These are phyloP conservation scores for Frankliniella intonsa DNA, from an alignment of 2,888 invertebrate species.

Conservation along the genomic window DNA sequence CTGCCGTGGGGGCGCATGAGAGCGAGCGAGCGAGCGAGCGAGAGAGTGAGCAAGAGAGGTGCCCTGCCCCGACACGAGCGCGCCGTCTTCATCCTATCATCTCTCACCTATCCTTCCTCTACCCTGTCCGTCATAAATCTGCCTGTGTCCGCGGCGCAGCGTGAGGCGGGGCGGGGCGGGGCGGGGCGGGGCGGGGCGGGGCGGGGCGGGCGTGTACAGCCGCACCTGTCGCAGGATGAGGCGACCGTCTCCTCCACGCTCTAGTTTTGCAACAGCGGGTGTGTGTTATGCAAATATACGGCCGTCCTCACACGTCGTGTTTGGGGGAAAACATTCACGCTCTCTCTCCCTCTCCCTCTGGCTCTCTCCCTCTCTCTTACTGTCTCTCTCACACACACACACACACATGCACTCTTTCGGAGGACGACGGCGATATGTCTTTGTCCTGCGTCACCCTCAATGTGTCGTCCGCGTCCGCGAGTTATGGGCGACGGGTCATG, in stretches of 20 bases:
- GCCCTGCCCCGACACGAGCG: too few species aligned
- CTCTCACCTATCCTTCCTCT: background rate
- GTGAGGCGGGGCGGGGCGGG: background rate
- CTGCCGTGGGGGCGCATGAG: background rate
- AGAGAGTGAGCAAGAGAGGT: too few species aligned
- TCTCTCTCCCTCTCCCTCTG: background rate
- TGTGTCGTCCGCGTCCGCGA: too few species aligned
- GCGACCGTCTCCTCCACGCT: background rate
- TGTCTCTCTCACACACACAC: too few species aligned
- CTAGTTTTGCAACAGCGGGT: constrained; percentile 2
- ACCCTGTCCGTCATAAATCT: constrained; percentile 17
- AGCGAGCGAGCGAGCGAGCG: too few species aligned
- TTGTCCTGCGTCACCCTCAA: background rate
- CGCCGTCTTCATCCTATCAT: too few species aligned
- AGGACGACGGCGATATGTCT: background rate
- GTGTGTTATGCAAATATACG: background rate
- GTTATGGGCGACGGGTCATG: too few species aligned
- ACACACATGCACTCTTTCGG: background rate
- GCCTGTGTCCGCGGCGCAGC: background rate
- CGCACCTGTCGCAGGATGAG: background rate
- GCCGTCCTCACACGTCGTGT: background rate
- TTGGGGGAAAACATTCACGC: constrained; percentile 3
- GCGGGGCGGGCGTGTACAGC: background rate
- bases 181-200: background rate
- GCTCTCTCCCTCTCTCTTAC: too few species aligned